Percentiles rank a stretch among this genome's conserved stretches.
These are phyloP conservation scores for Microcebus jonahi DNA, from an alignment of 2,113 vertebrate species.

Conservation along the genomic window DNA sequence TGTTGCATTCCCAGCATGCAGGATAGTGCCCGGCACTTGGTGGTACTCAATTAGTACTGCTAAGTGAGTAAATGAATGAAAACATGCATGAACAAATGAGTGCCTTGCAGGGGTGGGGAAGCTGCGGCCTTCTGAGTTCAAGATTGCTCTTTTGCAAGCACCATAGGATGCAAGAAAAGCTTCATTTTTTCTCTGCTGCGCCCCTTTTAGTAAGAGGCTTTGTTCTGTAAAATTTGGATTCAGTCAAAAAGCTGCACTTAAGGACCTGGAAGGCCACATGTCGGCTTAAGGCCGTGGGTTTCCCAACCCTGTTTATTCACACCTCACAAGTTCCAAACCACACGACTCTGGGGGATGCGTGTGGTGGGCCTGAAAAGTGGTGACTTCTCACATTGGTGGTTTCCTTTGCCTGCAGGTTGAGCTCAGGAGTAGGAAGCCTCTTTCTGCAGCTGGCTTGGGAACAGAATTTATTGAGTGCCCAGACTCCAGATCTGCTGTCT, in stretches of 20 bases:
- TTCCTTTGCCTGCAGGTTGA: conserved; percentile 35
- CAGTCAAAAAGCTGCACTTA: too few species aligned
- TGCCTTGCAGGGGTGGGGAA: too few species aligned
- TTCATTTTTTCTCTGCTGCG: too few species aligned
- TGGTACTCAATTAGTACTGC: not conserved
- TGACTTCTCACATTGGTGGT: not conserved
- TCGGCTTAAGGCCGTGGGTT: too few species aligned
- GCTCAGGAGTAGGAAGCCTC: not conserved
- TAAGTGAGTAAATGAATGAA: not conserved
- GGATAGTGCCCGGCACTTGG: not conserved
- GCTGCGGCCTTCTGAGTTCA: too few species aligned
- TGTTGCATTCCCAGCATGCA: not conserved
- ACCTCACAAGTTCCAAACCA: conserved; percentile 20
- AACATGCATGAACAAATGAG: not conserved
- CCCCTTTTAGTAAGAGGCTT: too few species aligned
- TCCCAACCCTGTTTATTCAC: not conserved
- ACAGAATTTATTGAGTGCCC: not conserved
- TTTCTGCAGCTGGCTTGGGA: not conserved
- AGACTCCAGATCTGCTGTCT: not conserved
- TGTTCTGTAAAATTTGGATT: too few species aligned
- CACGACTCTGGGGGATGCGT: not conserved
- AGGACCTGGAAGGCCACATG: too few species aligned
- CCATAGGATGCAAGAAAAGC: too few species aligned
- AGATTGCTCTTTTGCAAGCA: too few species aligned
- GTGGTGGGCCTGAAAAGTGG: not conserved